A percentile compares a stretch with the other conserved stretches of the same genome.
Evolutionary conservation across 2,888 invertebrate species (phyloP).

Genomic region (Drosophila pegasa): DNA sequence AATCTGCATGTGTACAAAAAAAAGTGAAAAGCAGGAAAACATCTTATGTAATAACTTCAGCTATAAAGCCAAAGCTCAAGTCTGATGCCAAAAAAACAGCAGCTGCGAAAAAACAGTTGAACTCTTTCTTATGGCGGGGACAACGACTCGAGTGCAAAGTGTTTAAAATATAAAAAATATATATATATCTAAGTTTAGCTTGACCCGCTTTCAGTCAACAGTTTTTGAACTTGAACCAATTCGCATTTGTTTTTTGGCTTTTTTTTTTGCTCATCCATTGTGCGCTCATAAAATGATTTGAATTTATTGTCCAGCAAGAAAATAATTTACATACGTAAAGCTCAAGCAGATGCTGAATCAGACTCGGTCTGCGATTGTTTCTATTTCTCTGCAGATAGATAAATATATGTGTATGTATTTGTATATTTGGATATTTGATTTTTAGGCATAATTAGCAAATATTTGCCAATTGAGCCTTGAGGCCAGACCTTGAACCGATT

Average conservation of each 20-base stretch:
- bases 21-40: slow-evolving; percentile 39
- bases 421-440: not conserved
- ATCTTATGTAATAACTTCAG: slow-evolving; percentile 40
- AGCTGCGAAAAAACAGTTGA: slow-evolving; percentile 50
- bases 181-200: not conserved
- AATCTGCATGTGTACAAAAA: not conserved
- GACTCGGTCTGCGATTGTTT: slow-evolving; percentile 23
- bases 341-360: slow-evolving; percentile 37
- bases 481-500: slow-evolving; percentile 65
- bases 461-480: slow-evolving; percentile 73
- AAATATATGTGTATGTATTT: not conserved
- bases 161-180: not conserved
- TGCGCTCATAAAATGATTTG: slow-evolving; percentile 46
- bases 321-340: slow-evolving; percentile 65
- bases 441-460: slow-evolving; percentile 71
- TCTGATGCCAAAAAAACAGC: not conserved
- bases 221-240: slow-evolving; percentile 76
- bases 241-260: slow-evolving; percentile 36
- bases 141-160: slow-evolving; percentile 1
- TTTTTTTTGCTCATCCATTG: slow-evolving; percentile 25
- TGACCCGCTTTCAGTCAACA: slow-evolving; percentile 70
- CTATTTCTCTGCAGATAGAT: slow-evolving; percentile 8
- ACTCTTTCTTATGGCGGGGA: slow-evolving; percentile 54
- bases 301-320: slow-evolving; percentile 60
- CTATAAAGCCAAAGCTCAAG: slow-evolving; percentile 9